phyloP scores from a whole-genome alignment of 2,888 invertebrate genomes.

The Dugesia japonica region DNA sequence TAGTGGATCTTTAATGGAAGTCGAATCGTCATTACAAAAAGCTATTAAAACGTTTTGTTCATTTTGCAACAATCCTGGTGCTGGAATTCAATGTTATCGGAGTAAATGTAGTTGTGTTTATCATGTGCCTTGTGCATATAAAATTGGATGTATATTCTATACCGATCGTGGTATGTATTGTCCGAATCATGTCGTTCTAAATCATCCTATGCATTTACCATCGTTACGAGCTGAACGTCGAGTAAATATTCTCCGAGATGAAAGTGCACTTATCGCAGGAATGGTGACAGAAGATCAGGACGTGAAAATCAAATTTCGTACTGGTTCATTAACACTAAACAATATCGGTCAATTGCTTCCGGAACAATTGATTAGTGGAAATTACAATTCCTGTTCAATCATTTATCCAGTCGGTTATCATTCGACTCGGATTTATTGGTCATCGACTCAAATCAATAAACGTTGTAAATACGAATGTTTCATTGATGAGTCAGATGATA shows the following conservation, averaged over 20 bases:
- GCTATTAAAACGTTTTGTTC: conserved; percentile 57
- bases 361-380: conserved; percentile 69
- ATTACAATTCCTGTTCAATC: conserved; percentile 77
- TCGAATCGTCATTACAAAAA: conserved; percentile 64
- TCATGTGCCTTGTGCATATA: conserved; percentile 82
- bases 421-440: conserved; percentile 79
- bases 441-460: conserved; percentile 55
- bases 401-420: conserved; percentile 66
- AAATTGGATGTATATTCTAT: conserved; percentile 79
- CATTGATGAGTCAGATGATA: conserved; percentile 58
- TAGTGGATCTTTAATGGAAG: conserved; percentile 81
- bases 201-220: conserved; percentile 58
- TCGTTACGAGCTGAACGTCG: conserved; percentile 74
- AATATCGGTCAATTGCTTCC: conserved; percentile 85
- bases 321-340: conserved; percentile 82
- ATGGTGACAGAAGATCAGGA: conserved; percentile 31
- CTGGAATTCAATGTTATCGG: conserved; percentile 85
- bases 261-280: conserved; percentile 67
- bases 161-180: conserved; percentile 84
- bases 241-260: conserved; percentile 86
- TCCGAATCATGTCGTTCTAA: conserved; percentile 57
- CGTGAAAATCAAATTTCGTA: conserved; percentile 54
- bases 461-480: conserved; percentile 75
- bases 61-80: conserved; percentile 71
- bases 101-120: conserved; percentile 74